A percentile compares a stretch with the other conserved stretches of the same genome.
Evolutionary conservation across 2,113 vertebrate genomes (phyloP).

Genomic region (Leptobrachium ailaonicum): DNA sequence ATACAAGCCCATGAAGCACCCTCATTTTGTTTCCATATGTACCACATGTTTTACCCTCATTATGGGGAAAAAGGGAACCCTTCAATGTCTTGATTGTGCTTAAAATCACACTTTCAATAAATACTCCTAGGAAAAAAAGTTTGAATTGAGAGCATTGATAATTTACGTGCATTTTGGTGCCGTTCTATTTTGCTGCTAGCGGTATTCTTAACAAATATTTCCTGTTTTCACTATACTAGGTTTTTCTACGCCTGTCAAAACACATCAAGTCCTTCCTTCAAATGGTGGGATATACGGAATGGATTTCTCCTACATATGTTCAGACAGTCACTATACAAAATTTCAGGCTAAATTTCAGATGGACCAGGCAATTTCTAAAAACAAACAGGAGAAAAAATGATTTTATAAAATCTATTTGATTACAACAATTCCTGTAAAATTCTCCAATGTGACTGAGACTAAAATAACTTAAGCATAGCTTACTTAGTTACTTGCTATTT

Average conservation of each 20-base stretch:
- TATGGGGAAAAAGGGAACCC: background rate
- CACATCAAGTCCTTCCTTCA: background rate
- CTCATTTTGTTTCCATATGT: background rate
- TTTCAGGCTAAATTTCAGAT: no score
- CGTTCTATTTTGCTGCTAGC: background rate
- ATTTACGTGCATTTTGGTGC: slow-evolving; percentile 6
- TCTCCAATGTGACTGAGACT: no score
- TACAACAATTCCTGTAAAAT: no score
- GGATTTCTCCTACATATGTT: no score
- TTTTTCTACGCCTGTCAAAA: slow-evolving; percentile 22
- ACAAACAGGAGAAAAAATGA: no score
- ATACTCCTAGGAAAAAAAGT: background rate
- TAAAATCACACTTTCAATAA: background rate
- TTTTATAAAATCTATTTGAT: no score
- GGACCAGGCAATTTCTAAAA: no score
- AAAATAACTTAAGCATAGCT: no score
- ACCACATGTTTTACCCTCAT: background rate
- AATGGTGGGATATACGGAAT: background rate
- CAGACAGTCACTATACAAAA: no score
- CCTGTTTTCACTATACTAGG: slow-evolving; percentile 16
- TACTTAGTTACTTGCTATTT: no score
- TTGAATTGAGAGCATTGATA: slow-evolving; percentile 11
- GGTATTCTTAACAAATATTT: slow-evolving; percentile 15
- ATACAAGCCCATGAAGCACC: background rate
- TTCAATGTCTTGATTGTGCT: slow-evolving; percentile 13